Percentiles rank a stretch among this genome's conserved stretches.
Evolutionary conservation across 2,797 vertebrate species (phyloP).

Genomic region (Girardinus metallicus): DNA sequence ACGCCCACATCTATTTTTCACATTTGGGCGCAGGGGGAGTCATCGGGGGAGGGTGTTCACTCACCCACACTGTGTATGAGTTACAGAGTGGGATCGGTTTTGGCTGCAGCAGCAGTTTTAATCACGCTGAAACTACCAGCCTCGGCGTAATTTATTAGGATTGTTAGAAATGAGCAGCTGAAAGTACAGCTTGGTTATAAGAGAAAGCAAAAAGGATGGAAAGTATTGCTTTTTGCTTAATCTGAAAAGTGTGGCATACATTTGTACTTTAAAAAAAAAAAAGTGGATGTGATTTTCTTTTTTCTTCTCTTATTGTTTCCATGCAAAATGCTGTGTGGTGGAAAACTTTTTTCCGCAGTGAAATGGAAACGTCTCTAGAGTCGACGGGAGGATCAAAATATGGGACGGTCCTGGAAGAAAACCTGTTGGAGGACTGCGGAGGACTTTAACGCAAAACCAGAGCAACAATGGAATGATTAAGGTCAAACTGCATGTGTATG

Average conservation of each 20-base stretch:
- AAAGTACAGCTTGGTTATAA: not conserved
- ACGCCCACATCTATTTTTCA: constrained; percentile 46
- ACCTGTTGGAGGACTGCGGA: not conserved
- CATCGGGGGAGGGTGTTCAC: constrained; percentile 4
- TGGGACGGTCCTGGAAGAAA: not conserved
- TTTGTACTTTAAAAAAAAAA: not conserved
- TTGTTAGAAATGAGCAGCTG: not conserved
- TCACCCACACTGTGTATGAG: constrained; percentile 8
- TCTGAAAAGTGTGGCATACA: not conserved
- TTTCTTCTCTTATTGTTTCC: too few species aligned
- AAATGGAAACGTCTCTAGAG: not conserved
- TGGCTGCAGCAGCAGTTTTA: not conserved
- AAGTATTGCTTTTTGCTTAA: not conserved
- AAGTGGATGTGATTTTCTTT: too few species aligned
- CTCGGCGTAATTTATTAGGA: not conserved
- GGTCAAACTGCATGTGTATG: not conserved
- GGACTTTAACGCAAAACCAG: not conserved
- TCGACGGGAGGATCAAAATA: not conserved
- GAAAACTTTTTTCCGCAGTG: not conserved
- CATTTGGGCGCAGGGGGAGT: constrained; percentile 9
- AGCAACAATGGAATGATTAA: not conserved
- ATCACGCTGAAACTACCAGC: not conserved
- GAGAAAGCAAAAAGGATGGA: not conserved
- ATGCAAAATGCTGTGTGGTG: not conserved
- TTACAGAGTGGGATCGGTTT: not conserved